Evolutionary conservation across 2,888 invertebrate species (phyloP).

Genomic region (Rhorus exstirpatorius): DNA sequence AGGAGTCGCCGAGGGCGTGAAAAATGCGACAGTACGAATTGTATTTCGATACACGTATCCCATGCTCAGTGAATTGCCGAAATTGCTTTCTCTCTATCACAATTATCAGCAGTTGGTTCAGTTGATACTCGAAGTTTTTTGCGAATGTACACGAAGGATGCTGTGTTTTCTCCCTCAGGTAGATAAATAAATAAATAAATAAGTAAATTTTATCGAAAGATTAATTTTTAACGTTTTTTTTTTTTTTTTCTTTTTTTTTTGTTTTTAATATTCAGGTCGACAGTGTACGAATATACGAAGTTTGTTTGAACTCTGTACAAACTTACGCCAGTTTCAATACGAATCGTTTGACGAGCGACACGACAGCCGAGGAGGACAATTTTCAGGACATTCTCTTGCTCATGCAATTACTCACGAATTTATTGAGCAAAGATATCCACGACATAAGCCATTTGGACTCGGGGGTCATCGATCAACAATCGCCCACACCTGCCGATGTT

Average conservation of each 20-base stretch:
- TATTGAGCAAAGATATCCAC: slow-evolving; percentile 88
- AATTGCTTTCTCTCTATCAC: slow-evolving; percentile 91
- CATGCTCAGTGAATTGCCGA: slow-evolving; percentile 90
- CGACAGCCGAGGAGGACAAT: slow-evolving; percentile 91
- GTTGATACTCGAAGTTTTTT: slow-evolving; percentile 91
- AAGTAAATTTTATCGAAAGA: too few species aligned
- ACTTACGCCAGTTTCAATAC: slow-evolving; percentile 90
- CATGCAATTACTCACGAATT: slow-evolving; percentile 91
- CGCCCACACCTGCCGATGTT: slow-evolving; percentile 87
- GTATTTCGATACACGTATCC: slow-evolving; percentile 89
- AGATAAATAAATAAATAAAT: slow-evolving; percentile 37
- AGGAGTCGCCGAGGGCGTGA: slow-evolving; percentile 90
- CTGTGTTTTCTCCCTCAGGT: slow-evolving; percentile 88
- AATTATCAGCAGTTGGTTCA: slow-evolving; percentile 93
- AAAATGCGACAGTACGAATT: slow-evolving; percentile 86
- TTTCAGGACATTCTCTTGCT: slow-evolving; percentile 92
- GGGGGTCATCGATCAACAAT: slow-evolving; percentile 24
- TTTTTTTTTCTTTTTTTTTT: slow-evolving; percentile 42
- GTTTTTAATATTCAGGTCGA: slow-evolving; percentile 85
- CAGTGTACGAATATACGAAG: slow-evolving; percentile 89
- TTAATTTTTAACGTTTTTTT: slow-evolving; percentile 44
- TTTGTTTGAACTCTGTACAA: slow-evolving; percentile 90
- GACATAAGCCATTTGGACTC: slow-evolving; percentile 83
- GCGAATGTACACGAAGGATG: slow-evolving; percentile 91
- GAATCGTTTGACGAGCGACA: slow-evolving; percentile 88